Evolutionary conservation across 2,888 invertebrate genomes (phyloP).

Genomic region (Caenorhabditis sulstoni): DNA sequence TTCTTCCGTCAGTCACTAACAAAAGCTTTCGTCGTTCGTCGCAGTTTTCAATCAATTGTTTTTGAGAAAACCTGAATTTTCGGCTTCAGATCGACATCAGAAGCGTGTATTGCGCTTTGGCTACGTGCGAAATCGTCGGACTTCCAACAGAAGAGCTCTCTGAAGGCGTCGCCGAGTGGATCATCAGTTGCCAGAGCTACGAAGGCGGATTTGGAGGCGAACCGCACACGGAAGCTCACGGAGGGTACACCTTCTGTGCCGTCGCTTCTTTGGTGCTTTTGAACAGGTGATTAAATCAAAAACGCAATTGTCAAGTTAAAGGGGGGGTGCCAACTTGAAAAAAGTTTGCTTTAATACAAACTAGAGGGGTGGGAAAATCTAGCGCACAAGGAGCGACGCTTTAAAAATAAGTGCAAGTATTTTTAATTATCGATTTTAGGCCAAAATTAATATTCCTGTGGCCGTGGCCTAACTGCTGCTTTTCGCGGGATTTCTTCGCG

Average conservation of each 20-base stretch:
- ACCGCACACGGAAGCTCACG: conserved; percentile 97
- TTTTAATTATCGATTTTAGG: too few species aligned
- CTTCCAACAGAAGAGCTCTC: conserved; percentile 87
- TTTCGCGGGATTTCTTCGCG: too few species aligned
- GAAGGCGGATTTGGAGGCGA: conserved; percentile 98
- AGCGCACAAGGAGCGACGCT: too few species aligned
- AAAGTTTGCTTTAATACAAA: too few species aligned
- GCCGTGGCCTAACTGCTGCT: too few species aligned
- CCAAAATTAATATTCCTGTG: too few species aligned
- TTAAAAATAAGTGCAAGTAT: too few species aligned
- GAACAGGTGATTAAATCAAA: conserved; percentile 81
- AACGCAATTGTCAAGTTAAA: too few species aligned
- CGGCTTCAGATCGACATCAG: conserved; percentile 45
- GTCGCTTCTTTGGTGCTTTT: conserved; percentile 91
- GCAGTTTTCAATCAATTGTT: too few species aligned
- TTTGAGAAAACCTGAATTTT: background rate
- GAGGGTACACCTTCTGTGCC: conserved; percentile 99
- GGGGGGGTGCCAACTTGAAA: conserved; percentile 1
- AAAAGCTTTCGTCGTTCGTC: too few species aligned
- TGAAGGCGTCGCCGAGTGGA: conserved; percentile 92
- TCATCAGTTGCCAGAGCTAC: conserved; percentile 95
- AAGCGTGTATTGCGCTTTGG: conserved; percentile 96
- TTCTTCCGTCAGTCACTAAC: too few species aligned
- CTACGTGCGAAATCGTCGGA: conserved; percentile 91
- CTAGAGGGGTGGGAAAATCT: too few species aligned